A percentile compares a stretch with the other conserved stretches of the same genome.
Conservation (phyloP, 2,888 invertebrate genomes). For the Parapristionchus giblindavisi region DNA sequence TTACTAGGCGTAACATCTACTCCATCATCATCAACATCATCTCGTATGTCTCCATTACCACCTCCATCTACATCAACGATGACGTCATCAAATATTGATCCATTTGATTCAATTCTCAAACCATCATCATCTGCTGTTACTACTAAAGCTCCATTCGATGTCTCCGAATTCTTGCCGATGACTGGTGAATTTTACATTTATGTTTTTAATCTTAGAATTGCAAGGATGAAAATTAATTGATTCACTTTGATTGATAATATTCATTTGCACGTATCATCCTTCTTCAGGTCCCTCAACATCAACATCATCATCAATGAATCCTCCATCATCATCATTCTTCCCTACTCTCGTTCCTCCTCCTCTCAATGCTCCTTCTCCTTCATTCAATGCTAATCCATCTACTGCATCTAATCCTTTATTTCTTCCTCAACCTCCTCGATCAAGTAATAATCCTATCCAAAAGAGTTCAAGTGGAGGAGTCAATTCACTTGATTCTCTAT, state of each 20-base stretch:
- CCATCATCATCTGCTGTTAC: slow-evolving; percentile 4
- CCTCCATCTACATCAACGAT: not conserved
- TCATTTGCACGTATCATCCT: no score
- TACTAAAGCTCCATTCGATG: slow-evolving; percentile 13
- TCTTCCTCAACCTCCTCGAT: slow-evolving; percentile 39
- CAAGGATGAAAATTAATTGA: no score
- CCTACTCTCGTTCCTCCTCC: not conserved
- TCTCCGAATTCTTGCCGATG: slow-evolving; percentile 15
- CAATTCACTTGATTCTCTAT: slow-evolving; percentile 31
- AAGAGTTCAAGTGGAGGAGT: not conserved
- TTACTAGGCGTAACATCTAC: not conserved
- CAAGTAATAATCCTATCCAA: slow-evolving; percentile 29
- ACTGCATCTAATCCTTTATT: slow-evolving; percentile 31
- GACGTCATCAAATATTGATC: no score
- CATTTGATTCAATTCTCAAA: slow-evolving; percentile 22
- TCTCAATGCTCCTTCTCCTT: not conserved
- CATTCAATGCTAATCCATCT: not conserved
- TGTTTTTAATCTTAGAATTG: no score
- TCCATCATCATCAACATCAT: not conserved
- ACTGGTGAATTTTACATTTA: slow-evolving; percentile 13
- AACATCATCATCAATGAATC: not conserved
- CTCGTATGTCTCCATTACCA: not conserved
- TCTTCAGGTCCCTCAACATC: slow-evolving; percentile 4
- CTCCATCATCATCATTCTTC: not conserved
- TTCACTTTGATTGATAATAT: no score